Percentiles rank a stretch among this genome's conserved stretches.
Evolutionary conservation across 1,140 invertebrate genomes (phyloP).

Genomic region (Zaprionus lachaisei): DNA sequence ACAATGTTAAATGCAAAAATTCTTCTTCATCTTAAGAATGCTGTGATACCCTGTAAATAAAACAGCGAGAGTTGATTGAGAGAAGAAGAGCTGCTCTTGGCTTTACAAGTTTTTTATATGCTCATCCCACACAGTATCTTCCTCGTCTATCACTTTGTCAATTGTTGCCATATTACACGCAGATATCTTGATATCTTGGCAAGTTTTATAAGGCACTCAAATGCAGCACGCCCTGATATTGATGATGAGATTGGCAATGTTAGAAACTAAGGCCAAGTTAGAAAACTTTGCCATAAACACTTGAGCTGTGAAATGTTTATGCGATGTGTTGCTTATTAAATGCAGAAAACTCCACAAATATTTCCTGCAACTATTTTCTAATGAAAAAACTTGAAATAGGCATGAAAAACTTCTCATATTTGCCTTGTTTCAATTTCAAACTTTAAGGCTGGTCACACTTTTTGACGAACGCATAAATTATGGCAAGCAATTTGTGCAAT

Average conservation of each 20-base stretch:
- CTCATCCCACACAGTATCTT: background rate
- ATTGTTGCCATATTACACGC: conserved; percentile 3
- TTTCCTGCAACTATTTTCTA: background rate
- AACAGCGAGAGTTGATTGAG: no score
- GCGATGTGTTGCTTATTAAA: conserved; percentile 52
- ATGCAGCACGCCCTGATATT: conserved; percentile 50
- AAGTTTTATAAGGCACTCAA: conserved; percentile 37
- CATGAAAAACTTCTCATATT: background rate
- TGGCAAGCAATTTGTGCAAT: conserved; percentile 59
- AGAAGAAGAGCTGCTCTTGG: background rate
- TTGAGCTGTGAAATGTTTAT: conserved; percentile 68
- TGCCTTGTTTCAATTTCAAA: conserved; percentile 6
- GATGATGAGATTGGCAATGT: conserved; percentile 67
- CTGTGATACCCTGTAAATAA: conserved; percentile 9
- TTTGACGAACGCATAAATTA: conserved; percentile 68
- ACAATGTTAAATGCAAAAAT: conserved; percentile 76
- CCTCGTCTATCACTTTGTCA: background rate
- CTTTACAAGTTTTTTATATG: background rate
- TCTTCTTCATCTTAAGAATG: background rate
- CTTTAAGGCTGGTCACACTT: conserved; percentile 42
- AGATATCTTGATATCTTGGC: conserved; percentile 20
- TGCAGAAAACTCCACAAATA: conserved; percentile 9
- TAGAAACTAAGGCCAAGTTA: conserved; percentile 38
- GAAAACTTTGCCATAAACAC: conserved; percentile 65
- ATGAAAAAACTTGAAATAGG: background rate